Evolutionary conservation across 2,113 vertebrate species (phyloP).

Genomic region (Ellobius talpinus): DNA sequence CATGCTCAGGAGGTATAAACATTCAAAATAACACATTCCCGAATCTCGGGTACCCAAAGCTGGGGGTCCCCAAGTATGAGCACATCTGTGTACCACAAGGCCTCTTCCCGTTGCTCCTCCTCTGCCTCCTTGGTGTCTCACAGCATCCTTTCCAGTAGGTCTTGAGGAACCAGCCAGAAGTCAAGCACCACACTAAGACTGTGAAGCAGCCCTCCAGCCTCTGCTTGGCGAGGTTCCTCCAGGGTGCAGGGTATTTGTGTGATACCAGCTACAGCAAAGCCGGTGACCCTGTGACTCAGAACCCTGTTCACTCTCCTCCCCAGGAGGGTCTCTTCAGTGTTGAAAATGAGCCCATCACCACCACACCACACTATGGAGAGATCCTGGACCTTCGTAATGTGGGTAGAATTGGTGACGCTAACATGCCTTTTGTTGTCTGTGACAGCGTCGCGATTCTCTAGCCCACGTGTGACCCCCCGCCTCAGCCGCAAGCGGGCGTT

Average conservation of each 20-base stretch:
- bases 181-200: background rate
- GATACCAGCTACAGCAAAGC: background rate
- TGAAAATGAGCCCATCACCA: background rate
- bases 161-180: background rate
- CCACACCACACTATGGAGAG: background rate
- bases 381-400: background rate
- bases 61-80: conserved; percentile 37
- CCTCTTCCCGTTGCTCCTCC: background rate
- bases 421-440: conserved; percentile 52
- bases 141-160: background rate
- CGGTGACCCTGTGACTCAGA: background rate
- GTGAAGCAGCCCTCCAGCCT: background rate
- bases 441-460: conserved; percentile 97
- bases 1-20: background rate
- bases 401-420: background rate
- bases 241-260: background rate
- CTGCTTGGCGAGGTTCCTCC: background rate
- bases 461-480: conserved; percentile 94
- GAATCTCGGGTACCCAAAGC: conserved; percentile 64
- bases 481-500: conserved; percentile 96
- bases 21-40: conserved; percentile 42
- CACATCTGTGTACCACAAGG: background rate
- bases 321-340: background rate
- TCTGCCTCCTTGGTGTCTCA: background rate
- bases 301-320: background rate